A percentile compares a stretch with the other conserved stretches of the same genome.
Evolutionary conservation across 1,140 invertebrate species (phyloP).

Genomic region (Drosophila lacertosa): DNA sequence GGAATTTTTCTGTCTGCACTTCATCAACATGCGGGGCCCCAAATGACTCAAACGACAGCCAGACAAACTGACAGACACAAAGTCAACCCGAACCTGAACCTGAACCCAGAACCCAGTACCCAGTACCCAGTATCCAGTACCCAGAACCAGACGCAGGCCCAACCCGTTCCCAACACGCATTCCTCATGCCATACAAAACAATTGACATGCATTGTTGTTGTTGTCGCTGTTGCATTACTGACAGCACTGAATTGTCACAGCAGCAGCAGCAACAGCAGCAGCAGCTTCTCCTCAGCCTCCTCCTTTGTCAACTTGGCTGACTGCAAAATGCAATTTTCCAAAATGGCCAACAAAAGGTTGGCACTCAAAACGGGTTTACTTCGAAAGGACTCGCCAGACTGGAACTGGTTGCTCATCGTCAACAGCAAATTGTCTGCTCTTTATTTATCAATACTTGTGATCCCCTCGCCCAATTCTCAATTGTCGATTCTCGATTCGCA

Average conservation of each 20-base stretch:
- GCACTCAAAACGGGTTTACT: constrained; percentile 57
- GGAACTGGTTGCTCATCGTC: constrained; percentile 60
- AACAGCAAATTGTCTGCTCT: constrained; percentile 57
- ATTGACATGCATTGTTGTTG: constrained; percentile 77
- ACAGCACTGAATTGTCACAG: constrained; percentile 69
- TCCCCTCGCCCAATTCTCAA: background rate
- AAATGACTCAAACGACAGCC: constrained; percentile 37
- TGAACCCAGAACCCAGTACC: no score
- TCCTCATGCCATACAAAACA: constrained; percentile 80
- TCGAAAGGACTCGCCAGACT: constrained; percentile 33
- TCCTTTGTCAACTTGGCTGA: constrained; percentile 25
- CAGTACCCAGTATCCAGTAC: no score
- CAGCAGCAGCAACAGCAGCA: constrained; percentile 27
- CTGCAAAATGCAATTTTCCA: constrained; percentile 65
- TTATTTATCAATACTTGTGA: constrained; percentile 67
- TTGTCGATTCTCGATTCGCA: constrained; percentile 8
- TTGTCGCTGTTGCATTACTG: constrained; percentile 35
- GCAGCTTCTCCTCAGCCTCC: constrained; percentile 12
- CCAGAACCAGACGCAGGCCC: constrained; percentile 14
- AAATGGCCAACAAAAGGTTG: constrained; percentile 62
- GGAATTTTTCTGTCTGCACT: constrained; percentile 78
- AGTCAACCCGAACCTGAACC: constrained; percentile 44
- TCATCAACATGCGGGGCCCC: constrained; percentile 60
- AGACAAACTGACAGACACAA: constrained; percentile 28
- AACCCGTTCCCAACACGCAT: constrained; percentile 77